A percentile compares a stretch with the other conserved stretches of the same genome.
Conservation (phyloP, 2,888 invertebrate species). For the Tipula helvola region DNA sequence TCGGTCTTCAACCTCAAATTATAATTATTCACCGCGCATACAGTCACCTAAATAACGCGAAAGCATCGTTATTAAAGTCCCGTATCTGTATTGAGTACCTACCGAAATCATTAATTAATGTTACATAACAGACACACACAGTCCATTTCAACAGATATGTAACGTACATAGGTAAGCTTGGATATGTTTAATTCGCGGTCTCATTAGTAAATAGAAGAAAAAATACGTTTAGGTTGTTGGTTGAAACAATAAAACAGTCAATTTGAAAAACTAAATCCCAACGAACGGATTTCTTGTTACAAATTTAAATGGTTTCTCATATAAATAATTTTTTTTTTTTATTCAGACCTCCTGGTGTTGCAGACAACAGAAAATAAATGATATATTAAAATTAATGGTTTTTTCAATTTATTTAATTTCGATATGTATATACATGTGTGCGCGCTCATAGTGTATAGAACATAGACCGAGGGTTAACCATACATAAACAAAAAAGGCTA, state of each 20-base stretch:
- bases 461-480: not conserved
- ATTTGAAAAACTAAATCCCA: not conserved
- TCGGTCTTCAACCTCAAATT: too few species aligned
- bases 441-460: not conserved
- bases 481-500: not conserved
- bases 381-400: not conserved
- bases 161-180: not conserved
- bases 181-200: not conserved
- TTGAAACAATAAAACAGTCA: not conserved
- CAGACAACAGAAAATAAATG: constrained; percentile 4
- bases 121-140: not conserved
- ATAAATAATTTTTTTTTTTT: not conserved
- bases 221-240: not conserved
- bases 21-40: too few species aligned
- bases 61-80: not conserved
- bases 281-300: not conserved
- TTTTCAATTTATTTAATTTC: not conserved
- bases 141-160: not conserved
- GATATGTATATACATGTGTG: not conserved
- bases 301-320: not conserved
- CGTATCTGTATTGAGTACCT: not conserved
- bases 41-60: not conserved
- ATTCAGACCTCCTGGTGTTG: not conserved
- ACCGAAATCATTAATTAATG: not conserved
- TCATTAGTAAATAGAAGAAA: not conserved